Percentiles rank a stretch among this genome's conserved stretches.
Evolutionary conservation across 2,888 invertebrate species (phyloP).

Genomic region (Apamea sordens): DNA sequence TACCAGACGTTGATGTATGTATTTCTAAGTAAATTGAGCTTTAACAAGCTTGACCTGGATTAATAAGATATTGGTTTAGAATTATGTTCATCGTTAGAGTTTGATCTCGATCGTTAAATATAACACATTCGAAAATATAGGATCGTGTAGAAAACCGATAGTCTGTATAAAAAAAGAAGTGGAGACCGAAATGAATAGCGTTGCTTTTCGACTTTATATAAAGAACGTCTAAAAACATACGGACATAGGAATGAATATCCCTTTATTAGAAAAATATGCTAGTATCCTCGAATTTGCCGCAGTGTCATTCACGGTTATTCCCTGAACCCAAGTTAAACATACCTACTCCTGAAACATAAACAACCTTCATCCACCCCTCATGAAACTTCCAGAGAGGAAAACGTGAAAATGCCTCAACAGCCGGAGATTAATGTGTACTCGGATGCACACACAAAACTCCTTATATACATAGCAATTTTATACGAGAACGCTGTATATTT

Average conservation of each 20-base stretch:
- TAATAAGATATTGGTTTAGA: constrained; percentile 13
- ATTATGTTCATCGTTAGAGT: background rate
- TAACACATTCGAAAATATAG: background rate
- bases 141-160: background rate
- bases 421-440: constrained; percentile 55
- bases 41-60: constrained; percentile 42
- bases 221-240: background rate
- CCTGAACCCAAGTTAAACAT: constrained; percentile 42
- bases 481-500: constrained; percentile 11
- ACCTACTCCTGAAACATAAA: constrained; percentile 42
- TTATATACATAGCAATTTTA: constrained; percentile 41
- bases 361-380: constrained; percentile 46
- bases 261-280: background rate
- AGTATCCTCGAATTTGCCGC: background rate
- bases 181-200: background rate
- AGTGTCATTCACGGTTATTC: constrained; percentile 28
- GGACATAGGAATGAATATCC: background rate
- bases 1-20: constrained; percentile 35
- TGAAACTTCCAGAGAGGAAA: constrained; percentile 56
- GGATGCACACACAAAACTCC: constrained; percentile 43
- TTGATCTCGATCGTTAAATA: background rate
- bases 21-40: constrained; percentile 30
- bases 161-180: background rate
- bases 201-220: background rate
- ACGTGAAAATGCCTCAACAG: constrained; percentile 51